phyloP scores from a whole-genome alignment of 35 echinoderm and acorn worm genomes.

The Acanthaster planci region DNA sequence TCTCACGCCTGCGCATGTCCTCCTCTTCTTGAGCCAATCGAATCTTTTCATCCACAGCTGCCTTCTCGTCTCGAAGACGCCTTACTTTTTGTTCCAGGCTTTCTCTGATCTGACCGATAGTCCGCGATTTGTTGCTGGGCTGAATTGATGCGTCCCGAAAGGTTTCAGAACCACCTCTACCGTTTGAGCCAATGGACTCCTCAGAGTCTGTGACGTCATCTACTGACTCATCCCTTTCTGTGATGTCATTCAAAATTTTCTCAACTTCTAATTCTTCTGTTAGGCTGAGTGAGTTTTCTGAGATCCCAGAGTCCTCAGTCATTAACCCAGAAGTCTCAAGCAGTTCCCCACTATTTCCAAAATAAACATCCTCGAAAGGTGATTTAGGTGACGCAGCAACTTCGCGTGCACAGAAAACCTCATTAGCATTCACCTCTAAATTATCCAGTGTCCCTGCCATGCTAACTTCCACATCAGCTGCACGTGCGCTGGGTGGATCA shows the following conservation, averaged over 20 bases:
- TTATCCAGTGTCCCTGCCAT: not conserved
- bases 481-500: not conserved
- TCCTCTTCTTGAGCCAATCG: constrained; percentile 84
- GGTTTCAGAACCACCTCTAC: not conserved
- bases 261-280: constrained; percentile 21
- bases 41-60: constrained; percentile 77
- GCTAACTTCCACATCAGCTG: constrained; percentile 27
- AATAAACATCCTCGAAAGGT: not conserved
- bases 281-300: constrained; percentile 10
- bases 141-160: not conserved
- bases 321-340: not conserved
- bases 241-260: constrained; percentile 22
- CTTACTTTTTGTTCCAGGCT: constrained; percentile 82
- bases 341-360: constrained; percentile 16
- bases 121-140: constrained; percentile 24
- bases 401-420: constrained; percentile 1
- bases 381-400: constrained; percentile 14
- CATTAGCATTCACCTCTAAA: constrained; percentile 56
- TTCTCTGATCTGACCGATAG: constrained; percentile 58
- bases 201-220: constrained; percentile 51
- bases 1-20: constrained; percentile 58
- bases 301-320: not conserved
- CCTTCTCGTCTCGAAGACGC: constrained; percentile 70
- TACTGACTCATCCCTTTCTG: constrained; percentile 26
- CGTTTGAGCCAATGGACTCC: constrained; percentile 23